Base-by-base conservation (phyloP, 2,797 vertebrate species). In the Takifugu rubripes region DNA sequence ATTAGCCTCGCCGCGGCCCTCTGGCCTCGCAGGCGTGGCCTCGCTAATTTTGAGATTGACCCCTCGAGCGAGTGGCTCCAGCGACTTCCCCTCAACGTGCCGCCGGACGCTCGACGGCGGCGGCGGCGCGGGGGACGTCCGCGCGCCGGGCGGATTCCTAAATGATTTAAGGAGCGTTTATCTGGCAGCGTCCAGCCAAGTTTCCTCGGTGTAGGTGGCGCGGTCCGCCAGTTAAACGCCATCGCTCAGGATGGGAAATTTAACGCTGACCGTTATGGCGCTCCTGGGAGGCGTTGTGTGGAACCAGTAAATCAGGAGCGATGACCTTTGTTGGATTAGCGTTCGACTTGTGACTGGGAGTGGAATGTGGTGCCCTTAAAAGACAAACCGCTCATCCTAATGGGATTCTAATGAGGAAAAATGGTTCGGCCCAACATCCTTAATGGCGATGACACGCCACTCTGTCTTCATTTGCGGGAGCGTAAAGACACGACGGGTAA, bases 1-100 rank as follows among this genome's bases (percentile, higher is more conserved):
- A 90, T 90, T 89, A 88, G 89, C 88, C 88, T 83, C 84, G 85
- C 83, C 72, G 74, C 75, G 88, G 88, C 88, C 85, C 87, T 89
- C 88, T 89, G 78, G 83, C 90, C 90, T 86, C 87, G 87, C 77
- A 81, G 83, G 82, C 89, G 78, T 80, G 77, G 73, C 82, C 86
- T 89, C 85, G 75, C 80, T 75, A 77, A 76, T 83, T 88, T 88
- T 77, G 81, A 74, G 72, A 55, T 67, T 59, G 5, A 60, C 72
- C 84, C 74, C 71, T 21, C 21, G 21, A 21, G 21, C 21, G 21
- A 21, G 21, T 21, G 21, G 21, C 21, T 21, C 21, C 21, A 21
- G 21, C 21, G 21, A 21, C 21, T 1, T 21, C 21, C 21, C 1
- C 1, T 21, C 21, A 21, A 21, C 21, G 17, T 1, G 17, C 17